Percentiles rank a stretch among this genome's conserved stretches.
Conservation (phyloP, 2,113 vertebrate genomes). For the Amazona vittata region DNA sequence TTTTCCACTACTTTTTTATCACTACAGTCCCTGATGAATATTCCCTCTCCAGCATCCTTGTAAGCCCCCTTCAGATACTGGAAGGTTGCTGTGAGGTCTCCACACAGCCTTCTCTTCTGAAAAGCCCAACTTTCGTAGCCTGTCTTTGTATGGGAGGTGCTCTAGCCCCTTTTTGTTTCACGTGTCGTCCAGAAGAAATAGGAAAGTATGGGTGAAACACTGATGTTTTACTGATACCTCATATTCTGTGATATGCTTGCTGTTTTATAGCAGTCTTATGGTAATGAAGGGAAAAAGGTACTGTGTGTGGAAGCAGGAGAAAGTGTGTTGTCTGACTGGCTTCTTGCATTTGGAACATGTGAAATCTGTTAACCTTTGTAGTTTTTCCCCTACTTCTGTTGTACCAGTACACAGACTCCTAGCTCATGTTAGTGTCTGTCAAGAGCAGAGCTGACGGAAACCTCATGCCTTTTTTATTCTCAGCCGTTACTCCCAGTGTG, state of each 20-base stretch:
- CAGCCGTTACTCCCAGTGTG: neutral
- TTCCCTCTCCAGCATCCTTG: neutral
- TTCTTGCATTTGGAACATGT: neutral
- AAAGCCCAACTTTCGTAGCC: neutral
- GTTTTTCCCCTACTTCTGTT: neutral
- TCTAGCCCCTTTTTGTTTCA: neutral
- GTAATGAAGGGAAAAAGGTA: neutral
- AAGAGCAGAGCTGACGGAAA: neutral
- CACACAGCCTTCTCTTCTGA: neutral
- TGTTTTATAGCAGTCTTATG: neutral
- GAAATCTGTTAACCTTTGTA: neutral
- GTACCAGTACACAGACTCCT: neutral
- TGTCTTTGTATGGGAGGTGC: neutral
- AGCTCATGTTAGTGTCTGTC: neutral
- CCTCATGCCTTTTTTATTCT: neutral
- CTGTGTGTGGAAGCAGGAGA: neutral
- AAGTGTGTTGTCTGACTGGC: neutral
- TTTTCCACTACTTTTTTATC: no score
- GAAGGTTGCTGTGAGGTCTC: neutral
- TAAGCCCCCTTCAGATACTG: neutral
- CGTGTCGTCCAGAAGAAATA: no score
- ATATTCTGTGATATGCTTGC: accelerated
- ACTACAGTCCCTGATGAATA: neutral
- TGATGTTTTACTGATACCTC: neutral
- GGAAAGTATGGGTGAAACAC: neutral